These are phyloP conservation scores for Eueremaeus valkanovi DNA, from an alignment of 2,888 invertebrate species.

Conservation along the genomic window DNA sequence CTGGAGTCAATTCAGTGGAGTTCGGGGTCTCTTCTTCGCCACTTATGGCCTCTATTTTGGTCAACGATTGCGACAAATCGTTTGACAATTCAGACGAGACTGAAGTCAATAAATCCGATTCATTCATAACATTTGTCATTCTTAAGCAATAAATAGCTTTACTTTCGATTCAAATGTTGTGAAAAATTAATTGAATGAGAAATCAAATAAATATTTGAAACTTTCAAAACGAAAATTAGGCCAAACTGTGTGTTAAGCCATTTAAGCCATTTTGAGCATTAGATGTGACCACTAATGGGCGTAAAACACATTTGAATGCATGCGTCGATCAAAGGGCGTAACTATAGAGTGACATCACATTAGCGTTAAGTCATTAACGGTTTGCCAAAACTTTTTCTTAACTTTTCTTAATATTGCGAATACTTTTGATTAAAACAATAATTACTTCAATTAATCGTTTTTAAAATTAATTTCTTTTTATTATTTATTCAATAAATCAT, in stretches of 20 bases:
- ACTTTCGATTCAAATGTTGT: too few species aligned
- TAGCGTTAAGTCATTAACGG: background rate
- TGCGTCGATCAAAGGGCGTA: slow-evolving; percentile 35
- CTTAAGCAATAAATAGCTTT: background rate
- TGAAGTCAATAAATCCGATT: background rate
- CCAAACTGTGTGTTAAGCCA: background rate
- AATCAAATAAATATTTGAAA: background rate
- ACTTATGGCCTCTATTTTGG: background rate
- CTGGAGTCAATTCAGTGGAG: slow-evolving; percentile 11
- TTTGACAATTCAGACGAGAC: background rate
- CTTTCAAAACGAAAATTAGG: background rate
- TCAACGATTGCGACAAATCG: background rate
- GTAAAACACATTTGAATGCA: slow-evolving; percentile 21
- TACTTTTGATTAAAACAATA: too few species aligned
- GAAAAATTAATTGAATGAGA: background rate
- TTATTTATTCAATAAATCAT: too few species aligned
- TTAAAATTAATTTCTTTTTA: too few species aligned
- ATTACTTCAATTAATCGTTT: too few species aligned
- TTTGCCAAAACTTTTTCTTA: too few species aligned
- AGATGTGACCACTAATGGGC: background rate
- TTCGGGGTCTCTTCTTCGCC: background rate
- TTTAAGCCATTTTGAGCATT: slow-evolving; percentile 21
- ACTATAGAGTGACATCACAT: slow-evolving; percentile 3
- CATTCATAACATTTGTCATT: background rate
- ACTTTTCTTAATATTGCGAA: too few species aligned